Conservation (phyloP, 2,797 vertebrate species). For the Antennarius maculatus region DNA sequence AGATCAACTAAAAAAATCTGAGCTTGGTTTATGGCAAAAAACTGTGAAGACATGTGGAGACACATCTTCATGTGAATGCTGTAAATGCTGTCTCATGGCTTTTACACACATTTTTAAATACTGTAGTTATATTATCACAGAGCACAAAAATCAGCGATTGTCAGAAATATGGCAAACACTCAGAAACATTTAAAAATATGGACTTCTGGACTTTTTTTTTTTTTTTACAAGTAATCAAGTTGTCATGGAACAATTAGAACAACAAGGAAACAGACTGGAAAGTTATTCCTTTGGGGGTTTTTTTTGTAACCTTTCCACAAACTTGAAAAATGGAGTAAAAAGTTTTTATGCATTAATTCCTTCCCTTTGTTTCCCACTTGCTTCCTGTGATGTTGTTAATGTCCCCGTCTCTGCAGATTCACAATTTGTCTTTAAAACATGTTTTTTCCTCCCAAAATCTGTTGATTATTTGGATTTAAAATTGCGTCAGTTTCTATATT, state of each 20-base stretch:
- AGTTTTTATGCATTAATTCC: constrained; percentile 40
- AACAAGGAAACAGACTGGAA: constrained; percentile 51
- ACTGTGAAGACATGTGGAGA: too few relatives aligned
- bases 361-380: constrained; percentile 18
- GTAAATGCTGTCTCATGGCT: too few relatives aligned
- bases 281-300: constrained; percentile 23
- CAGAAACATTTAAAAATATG: constrained; percentile 31
- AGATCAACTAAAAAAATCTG: neutral
- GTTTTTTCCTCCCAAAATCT: constrained; percentile 9
- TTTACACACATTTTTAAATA: too few relatives aligned
- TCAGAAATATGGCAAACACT: neutral
- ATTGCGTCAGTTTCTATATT: constrained; percentile 1
- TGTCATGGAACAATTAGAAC: too few relatives aligned
- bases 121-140: constrained; percentile 22
- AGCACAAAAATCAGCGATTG: constrained; percentile 10
- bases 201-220: constrained; percentile 15
- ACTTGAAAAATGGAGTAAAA: constrained; percentile 50
- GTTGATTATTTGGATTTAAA: constrained; percentile 23
- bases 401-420: neutral
- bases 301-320: constrained; percentile 56
- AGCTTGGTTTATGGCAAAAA: too few relatives aligned
- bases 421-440: constrained; percentile 13
- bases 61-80: too few relatives aligned
- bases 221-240: too few relatives aligned
- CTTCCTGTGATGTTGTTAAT: constrained; percentile 22